Conservation (phyloP, 1,140 invertebrate genomes). For the Wiebesia pumilae region DNA sequence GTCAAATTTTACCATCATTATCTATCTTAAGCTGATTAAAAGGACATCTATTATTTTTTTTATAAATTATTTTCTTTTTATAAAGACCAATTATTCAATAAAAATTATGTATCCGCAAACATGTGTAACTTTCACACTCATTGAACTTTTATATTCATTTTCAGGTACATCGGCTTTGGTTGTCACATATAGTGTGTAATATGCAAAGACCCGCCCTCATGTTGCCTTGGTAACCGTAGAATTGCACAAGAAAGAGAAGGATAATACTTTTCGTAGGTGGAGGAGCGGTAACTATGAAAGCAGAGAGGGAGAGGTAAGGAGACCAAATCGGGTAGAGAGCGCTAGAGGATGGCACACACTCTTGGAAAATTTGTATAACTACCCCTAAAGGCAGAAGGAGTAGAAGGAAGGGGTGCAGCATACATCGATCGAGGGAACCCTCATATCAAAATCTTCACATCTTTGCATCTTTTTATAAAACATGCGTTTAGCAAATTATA, state of each 20-base stretch:
- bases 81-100: not conserved
- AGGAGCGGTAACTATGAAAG: slow-evolving; percentile 57
- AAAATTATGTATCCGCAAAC: not conserved
- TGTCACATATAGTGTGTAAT: slow-evolving; percentile 72
- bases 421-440: slow-evolving; percentile 70
- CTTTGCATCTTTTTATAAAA: slow-evolving; percentile 19
- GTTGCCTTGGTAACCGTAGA: slow-evolving; percentile 68
- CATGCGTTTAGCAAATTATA: not conserved
- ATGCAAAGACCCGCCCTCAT: slow-evolving; percentile 71
- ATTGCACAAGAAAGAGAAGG: slow-evolving; percentile 64
- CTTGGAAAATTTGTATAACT: slow-evolving; percentile 75
- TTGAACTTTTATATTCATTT: slow-evolving; percentile 17
- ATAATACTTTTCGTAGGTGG: slow-evolving; percentile 51
- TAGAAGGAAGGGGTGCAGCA: slow-evolving; percentile 62
- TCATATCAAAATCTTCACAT: slow-evolving; percentile 24
- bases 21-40: no score
- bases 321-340: slow-evolving; percentile 56
- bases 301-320: slow-evolving; percentile 57
- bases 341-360: slow-evolving; percentile 67
- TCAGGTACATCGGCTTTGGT: slow-evolving; percentile 61
- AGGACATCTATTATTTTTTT: no score
- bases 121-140: slow-evolving; percentile 15
- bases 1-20: no score
- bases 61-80: not conserved
- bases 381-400: slow-evolving; percentile 68